Evolutionary conservation across 92 coral and sea anemone genomes (phyloP), one percentile per base, ranked within the genome.

Genomic region (Porites lobata): DNA sequence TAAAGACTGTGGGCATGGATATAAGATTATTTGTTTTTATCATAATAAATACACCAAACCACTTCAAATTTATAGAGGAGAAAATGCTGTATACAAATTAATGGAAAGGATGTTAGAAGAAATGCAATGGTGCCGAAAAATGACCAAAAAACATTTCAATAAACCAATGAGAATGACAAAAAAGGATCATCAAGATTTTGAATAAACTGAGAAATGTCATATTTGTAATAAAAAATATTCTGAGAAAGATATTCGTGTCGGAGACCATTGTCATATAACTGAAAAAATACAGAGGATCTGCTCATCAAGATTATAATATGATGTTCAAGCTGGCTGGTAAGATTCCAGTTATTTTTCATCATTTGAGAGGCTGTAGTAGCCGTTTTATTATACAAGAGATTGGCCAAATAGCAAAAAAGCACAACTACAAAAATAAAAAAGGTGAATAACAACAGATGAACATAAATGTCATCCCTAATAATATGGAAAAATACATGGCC

Each of bases 341-440:
- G 1, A 24, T 24, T 24, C 26, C 26, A 24, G 26, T 24, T 24
- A 24, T 24, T 0, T 24, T 24, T 24, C 26, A 24, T 24, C 26
- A 24, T 24, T 24, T 24, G 26, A 24, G 26, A 0, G 26, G 26
- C 26, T 24, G 26, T 24, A 24, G 1, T 24, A 13, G 21, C 8
- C 21, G 1, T 13, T 65, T 65, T 17, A 13, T 65, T 9, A 65
- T 65, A 1, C 18, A 1, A 8, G 8, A 65, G 8, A 65, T 65
- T 43, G 85, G 72, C 69, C 69, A 86, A 78, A 50, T 22, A 1
- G 80, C 80, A 8, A 71, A 29, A 68, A 19, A 24, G 15, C 79
- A 79, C 17, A 54, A 50, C 8, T 78, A 79, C 56, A 75, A 73
- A 29, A 75, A 50, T 3, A 47, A 7, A 15, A 57, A 15, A 38